A percentile compares a stretch with the other conserved stretches of the same genome.
These are phyloP conservation scores for Sporophila hypoxantha DNA, from an alignment of 2,113 vertebrate species.

Conservation along the genomic window DNA sequence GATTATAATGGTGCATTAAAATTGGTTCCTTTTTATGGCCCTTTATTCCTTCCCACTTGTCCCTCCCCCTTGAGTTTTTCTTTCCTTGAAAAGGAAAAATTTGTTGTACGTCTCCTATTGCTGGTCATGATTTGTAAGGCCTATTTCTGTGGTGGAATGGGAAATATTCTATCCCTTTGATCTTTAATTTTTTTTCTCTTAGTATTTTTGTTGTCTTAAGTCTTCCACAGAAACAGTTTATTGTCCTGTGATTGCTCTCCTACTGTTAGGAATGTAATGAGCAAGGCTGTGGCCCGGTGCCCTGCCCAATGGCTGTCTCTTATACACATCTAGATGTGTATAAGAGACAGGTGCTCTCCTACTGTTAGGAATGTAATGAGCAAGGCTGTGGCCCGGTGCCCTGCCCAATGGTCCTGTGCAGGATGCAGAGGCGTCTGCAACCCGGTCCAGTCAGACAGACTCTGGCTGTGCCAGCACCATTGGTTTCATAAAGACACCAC, in stretches of 20 bases:
- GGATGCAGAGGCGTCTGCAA: accelerated
- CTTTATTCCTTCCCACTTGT: background rate
- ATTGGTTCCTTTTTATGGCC: background rate
- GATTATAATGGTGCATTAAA: background rate
- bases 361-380: accelerated
- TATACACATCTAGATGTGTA: too few relatives aligned
- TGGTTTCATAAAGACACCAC: background rate
- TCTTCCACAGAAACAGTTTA: background rate
- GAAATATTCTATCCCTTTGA: background rate
- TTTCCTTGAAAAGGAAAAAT: background rate
- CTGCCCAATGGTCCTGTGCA: background rate
- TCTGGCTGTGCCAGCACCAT: accelerated
- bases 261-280: background rate
- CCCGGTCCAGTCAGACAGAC: accelerated
- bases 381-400: background rate
- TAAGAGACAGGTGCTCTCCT: too few relatives aligned
- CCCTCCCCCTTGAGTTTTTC: background rate
- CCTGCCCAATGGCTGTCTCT: too few relatives aligned
- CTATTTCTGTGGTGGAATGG: background rate
- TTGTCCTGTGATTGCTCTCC: background rate
- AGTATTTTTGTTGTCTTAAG: too few relatives aligned
- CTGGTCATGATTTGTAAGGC: background rate
- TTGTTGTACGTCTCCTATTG: background rate
- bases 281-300: background rate
- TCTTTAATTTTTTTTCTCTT: background rate